phyloP scores from a whole-genome alignment of 2,888 invertebrate genomes.

The Abrostola triplasia region DNA sequence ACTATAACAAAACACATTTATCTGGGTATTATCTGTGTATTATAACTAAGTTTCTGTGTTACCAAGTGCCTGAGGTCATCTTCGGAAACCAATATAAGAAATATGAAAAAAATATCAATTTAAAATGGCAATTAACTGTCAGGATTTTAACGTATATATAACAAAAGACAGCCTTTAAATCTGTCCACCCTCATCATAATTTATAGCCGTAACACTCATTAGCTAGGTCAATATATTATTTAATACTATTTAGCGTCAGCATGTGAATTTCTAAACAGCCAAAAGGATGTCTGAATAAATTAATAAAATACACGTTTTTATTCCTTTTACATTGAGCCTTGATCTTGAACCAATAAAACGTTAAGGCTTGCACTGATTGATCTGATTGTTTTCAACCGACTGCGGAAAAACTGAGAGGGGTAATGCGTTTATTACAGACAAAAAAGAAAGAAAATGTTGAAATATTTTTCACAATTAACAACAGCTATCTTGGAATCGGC shows the following conservation, averaged over 20 bases:
- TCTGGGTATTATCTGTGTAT: no score
- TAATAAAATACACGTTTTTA: slow-evolving; percentile 28
- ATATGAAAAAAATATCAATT: no score
- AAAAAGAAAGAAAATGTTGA: no score
- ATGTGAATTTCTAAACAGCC: slow-evolving; percentile 27
- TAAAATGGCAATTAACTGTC: no score
- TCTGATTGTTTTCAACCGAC: not conserved
- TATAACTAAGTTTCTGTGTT: no score
- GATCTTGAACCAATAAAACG: slow-evolving; percentile 34
- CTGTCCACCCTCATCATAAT: slow-evolving; percentile 9
- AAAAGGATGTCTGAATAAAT: slow-evolving; percentile 26
- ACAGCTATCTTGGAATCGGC: no score
- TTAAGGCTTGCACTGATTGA: slow-evolving; percentile 33
- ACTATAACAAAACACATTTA: no score
- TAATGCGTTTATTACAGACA: not conserved
- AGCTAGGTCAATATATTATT: slow-evolving; percentile 23
- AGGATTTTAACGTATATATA: no score
- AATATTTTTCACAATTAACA: no score
- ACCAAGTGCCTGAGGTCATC: no score
- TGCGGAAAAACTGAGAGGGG: not conserved
- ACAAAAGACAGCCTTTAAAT: not conserved
- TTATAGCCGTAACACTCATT: slow-evolving; percentile 19
- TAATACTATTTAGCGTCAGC: slow-evolving; percentile 28
- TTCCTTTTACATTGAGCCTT: slow-evolving; percentile 19
- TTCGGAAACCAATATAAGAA: no score